A percentile compares a stretch with the other conserved stretches of the same genome.
phyloP scores from a whole-genome alignment of 2,888 invertebrate species.

The Graphium colonna region DNA sequence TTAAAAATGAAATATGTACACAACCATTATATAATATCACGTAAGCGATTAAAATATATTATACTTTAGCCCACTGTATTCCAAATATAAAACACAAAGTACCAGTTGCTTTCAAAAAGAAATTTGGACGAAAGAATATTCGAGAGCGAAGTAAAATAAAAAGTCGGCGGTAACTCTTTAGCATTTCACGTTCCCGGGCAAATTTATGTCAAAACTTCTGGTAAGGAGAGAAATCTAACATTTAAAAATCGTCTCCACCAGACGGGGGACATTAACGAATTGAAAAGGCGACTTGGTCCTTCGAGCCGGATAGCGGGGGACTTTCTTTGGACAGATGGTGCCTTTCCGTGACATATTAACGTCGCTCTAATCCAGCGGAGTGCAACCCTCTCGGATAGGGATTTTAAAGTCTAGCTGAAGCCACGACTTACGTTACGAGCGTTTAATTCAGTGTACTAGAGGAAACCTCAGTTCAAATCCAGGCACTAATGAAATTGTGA shows the following conservation, averaged over 20 bases:
- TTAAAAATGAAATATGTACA: too few relatives aligned
- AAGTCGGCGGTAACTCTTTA: background rate
- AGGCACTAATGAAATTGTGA: too few relatives aligned
- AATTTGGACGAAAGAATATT: too few relatives aligned
- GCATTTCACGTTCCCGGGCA: background rate
- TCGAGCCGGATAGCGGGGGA: background rate
- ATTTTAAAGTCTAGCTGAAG: background rate
- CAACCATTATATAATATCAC: too few relatives aligned
- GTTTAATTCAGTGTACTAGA: too few relatives aligned
- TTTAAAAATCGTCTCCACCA: background rate
- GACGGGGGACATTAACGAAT: background rate
- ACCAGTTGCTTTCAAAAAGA: too few relatives aligned
- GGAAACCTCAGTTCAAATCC: too few relatives aligned
- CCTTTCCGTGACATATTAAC: constrained; percentile 9
- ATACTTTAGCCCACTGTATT: too few relatives aligned
- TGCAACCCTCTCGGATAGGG: background rate
- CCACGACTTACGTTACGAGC: too few relatives aligned
- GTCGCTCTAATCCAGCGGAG: background rate
- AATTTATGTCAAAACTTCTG: background rate
- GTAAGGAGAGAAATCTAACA: background rate
- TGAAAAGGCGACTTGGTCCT: constrained; percentile 5
- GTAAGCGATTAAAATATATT: too few relatives aligned
- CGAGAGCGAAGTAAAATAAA: background rate
- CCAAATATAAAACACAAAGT: too few relatives aligned
- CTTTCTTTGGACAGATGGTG: background rate